Evolutionary conservation across 2,113 vertebrate species (phyloP), one percentile per base, ranked within the genome.

Genomic region (Euleptes europaea): DNA sequence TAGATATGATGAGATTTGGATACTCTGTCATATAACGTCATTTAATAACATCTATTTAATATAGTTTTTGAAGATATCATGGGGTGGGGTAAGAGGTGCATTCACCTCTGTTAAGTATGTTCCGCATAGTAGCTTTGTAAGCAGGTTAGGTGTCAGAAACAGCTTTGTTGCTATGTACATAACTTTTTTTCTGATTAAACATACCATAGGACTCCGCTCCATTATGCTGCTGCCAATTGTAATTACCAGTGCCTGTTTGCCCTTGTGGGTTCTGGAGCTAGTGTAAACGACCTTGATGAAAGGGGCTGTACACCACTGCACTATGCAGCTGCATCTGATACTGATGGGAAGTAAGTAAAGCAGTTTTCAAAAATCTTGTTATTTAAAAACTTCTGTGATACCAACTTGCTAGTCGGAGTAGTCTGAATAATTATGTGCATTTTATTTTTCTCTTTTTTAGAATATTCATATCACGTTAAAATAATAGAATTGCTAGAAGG

Each of bases 241-340:
- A 99, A 99, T 96, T 99, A 99, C 96, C 98, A 99, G 97, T 99
- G 98, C 96, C 97, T 99, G 94, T 99, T 99, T 97, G 98, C 98
- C 94, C 97, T 99, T 96, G 98, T 99, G 97, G 98, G 98, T 83
- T 99, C 99, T 81, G 99, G 99, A 95, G 98, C 99, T 88, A 98
- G 98, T 88, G 98, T 99, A 93, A 99, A 99, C 66, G 98, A 99
- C 94, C 97, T 98, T 70, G 99, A 99, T 81, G 97, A 98, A 94
- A 95, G 97, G 93, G 98, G 99, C 86, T 99, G 99, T 94, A 98
- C 97, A 80, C 98, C 99, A 80, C 96, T 99, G 91, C 99, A 99
- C 97, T 99, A 99, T 84, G 97, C 98, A 74, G 98, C 99, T 79
- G 98, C 98, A n/a, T 98, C 98, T 74, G 98, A 99, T 96, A 98